Base-by-base conservation (phyloP, 37 sponge, comb jelly and placozoan species). In the Ianthella basta region DNA sequence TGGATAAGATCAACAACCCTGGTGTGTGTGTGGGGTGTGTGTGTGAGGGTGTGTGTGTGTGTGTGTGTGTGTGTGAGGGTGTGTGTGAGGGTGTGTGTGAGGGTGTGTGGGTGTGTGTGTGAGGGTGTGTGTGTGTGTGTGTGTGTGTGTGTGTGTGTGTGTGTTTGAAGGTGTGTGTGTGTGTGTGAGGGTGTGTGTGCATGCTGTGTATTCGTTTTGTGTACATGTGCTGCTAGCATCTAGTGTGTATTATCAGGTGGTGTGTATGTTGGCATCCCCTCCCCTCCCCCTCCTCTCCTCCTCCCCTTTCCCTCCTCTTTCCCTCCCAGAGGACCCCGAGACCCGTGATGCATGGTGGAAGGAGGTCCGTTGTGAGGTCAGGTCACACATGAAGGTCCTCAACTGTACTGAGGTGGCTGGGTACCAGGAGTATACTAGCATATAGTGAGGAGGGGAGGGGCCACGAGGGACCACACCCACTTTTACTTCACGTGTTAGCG, bases 281-380 rank as follows among this genome's bases (percentile, higher is more conserved):
- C 14, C 25, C 70, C 25, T 16, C 30, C 32, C 32, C 25, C 35
- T 4, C 30, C 25, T 25, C 30, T n/a, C 1, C 30, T 35, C 30
- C 19, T 29, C 70, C 3, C 70, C 27, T 3, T 4, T 29, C 0
- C 25, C 70, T 27, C 32, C 70, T n/a, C 50, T 53, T 4, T 6
- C 63, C 0, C 33, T 38, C 38, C 20, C 85, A 91, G 97, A 96
- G 68, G 95, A 94, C 44, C 91, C 96, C 18, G 91, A 92, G 86
- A 90, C 93, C 0, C 25, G 97, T 38, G 97, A 97, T 68, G 83
- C 63, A 20, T 92, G 96, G 93, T 97, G 97, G 97, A 53, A 59
- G 72, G 93, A 97, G 82, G 74, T 97, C 29, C 44, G 97, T 5
- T 75, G 72, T 64, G 97, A 97, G 44, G 70, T 97, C 30, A 85